Conservation (phyloP, 2,113 vertebrate genomes). For the Carassius auratus region DNA sequence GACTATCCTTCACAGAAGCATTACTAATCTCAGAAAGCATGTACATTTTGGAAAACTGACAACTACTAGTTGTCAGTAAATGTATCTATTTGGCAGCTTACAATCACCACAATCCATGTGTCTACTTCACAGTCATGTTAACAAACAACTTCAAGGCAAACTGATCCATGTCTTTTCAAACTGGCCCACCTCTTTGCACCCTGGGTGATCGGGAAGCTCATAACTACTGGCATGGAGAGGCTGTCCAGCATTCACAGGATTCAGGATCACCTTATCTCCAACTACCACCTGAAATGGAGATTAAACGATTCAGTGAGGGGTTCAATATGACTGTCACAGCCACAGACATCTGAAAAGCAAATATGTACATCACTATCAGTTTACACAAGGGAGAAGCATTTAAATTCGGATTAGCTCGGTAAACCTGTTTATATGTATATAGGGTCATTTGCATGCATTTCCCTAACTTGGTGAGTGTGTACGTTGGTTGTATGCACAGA, state of each 20-base stretch:
- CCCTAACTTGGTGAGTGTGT: neutral
- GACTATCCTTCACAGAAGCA: neutral
- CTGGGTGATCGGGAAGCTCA: constrained; percentile 82
- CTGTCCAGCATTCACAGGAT: constrained; percentile 79
- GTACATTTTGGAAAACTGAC: neutral
- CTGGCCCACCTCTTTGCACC: constrained; percentile 84
- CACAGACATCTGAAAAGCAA: neutral
- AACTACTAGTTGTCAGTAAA: neutral
- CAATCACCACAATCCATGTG: neutral
- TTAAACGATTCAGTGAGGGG: neutral
- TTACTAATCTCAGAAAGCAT: neutral
- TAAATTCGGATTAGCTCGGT: neutral
- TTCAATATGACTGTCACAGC: neutral
- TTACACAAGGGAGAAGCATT: constrained; percentile 38
- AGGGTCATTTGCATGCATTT: constrained; percentile 38
- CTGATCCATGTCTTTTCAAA: neutral
- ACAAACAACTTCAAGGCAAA: neutral
- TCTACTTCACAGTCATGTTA: neutral
- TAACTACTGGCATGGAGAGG: constrained; percentile 79
- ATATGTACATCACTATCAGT: constrained; percentile 32
- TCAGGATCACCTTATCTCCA: constrained; percentile 89
- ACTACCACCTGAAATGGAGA: constrained; percentile 81
- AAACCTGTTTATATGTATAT: constrained; percentile 12
- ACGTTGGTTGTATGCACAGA: neutral
- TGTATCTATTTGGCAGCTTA: neutral